These are phyloP conservation scores for Clavelina lepadiformis DNA, from an alignment of 23 tunicate species.

Conservation along the genomic window DNA sequence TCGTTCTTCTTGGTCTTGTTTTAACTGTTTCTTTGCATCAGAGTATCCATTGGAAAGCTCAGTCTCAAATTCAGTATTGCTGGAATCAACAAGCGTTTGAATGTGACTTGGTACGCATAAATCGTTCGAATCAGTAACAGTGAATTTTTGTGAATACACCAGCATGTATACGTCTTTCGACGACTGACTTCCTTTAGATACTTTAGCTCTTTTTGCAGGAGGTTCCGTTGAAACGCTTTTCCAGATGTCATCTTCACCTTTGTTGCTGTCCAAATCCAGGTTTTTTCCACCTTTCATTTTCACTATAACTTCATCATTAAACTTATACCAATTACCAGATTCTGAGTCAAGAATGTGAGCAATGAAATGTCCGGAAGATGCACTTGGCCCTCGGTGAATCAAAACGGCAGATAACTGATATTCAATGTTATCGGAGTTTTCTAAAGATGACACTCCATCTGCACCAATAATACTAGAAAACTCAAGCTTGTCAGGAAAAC, in stretches of 20 bases:
- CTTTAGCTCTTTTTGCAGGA: constrained; percentile 35
- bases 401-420: constrained; percentile 80
- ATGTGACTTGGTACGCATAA: constrained; percentile 27
- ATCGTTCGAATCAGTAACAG: no score
- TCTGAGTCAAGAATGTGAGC: constrained; percentile 60
- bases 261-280: constrained; percentile 46
- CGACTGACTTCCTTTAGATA: constrained; percentile 49
- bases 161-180: constrained; percentile 93
- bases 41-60: background rate
- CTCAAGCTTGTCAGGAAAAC: constrained; percentile 83
- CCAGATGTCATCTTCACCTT: constrained; percentile 35
- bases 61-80: constrained; percentile 27
- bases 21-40: no score
- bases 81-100: constrained; percentile 31
- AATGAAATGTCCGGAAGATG: constrained; percentile 82
- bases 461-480: constrained; percentile 30
- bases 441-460: background rate
- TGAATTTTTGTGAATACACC: constrained; percentile 43
- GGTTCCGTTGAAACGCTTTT: background rate
- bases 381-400: constrained; percentile 76
- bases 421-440: background rate
- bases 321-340: constrained; percentile 49
- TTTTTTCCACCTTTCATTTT: constrained; percentile 67
- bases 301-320: constrained; percentile 77
- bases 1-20: constrained; percentile 19